These are phyloP conservation scores for Drosophila carrolli DNA, from an alignment of 1,140 invertebrate species.

Conservation along the genomic window DNA sequence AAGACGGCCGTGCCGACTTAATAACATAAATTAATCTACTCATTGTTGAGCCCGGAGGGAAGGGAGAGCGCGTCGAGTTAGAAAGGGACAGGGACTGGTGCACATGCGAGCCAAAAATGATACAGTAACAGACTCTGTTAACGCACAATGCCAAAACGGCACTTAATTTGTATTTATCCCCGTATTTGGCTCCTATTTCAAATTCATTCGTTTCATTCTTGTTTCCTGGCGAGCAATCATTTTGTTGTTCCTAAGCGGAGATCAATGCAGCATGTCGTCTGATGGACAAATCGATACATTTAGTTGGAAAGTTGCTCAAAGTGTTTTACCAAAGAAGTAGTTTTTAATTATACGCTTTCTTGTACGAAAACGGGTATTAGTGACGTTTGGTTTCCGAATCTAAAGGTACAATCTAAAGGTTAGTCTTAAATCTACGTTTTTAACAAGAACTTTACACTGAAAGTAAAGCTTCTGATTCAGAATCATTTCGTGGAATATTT, in stretches of 20 bases:
- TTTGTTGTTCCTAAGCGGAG: constrained; percentile 56
- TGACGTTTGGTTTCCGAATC: too few relatives aligned
- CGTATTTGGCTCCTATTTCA: constrained; percentile 45
- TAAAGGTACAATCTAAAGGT: too few relatives aligned
- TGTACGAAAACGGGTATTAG: too few relatives aligned
- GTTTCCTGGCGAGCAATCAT: constrained; percentile 55
- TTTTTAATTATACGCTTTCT: too few relatives aligned
- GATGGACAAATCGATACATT: constrained; percentile 10
- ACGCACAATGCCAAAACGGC: constrained; percentile 59
- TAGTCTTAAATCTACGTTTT: too few relatives aligned
- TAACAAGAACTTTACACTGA: too few relatives aligned
- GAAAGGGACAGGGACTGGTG: constrained; percentile 16
- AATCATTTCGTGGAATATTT: too few relatives aligned
- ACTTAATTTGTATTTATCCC: constrained; percentile 62
- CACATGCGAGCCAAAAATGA: constrained; percentile 75
- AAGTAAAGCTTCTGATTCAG: too few relatives aligned
- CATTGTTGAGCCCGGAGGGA: constrained; percentile 62
- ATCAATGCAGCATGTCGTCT: constrained; percentile 64
- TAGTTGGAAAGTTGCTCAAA: not conserved
- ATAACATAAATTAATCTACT: constrained; percentile 84
- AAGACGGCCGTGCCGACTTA: constrained; percentile 76
- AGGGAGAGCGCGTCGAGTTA: constrained; percentile 2
- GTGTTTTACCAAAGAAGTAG: too few relatives aligned
- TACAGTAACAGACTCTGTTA: constrained; percentile 64
- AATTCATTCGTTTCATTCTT: constrained; percentile 68